phyloP scores from a whole-genome alignment of 2,797 vertebrate species.

The Pteronotus mesoamericanus region DNA sequence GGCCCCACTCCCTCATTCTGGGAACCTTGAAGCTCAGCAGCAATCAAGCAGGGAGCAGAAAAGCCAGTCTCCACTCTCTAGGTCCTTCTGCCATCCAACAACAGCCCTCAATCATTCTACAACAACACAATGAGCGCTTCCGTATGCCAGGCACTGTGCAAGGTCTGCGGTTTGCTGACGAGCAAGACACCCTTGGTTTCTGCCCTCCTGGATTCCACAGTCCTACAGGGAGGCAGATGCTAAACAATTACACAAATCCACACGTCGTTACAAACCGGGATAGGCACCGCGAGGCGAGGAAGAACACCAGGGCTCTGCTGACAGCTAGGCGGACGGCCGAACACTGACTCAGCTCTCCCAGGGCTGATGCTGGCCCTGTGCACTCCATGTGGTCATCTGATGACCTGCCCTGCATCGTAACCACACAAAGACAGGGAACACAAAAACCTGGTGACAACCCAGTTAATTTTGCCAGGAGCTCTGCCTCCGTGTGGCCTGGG shows the following conservation, averaged over 20 bases:
- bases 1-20: not conserved
- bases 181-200: not conserved
- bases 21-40: not conserved
- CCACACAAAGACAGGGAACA: not conserved
- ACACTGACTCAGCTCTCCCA: not conserved
- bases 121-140: not conserved
- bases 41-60: not conserved
- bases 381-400: not conserved
- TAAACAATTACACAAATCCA: no score
- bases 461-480: not conserved
- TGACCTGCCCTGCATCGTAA: fast-evolving
- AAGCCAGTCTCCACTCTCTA: not conserved
- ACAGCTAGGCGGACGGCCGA: fast-evolving
- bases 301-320: not conserved
- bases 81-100: not conserved
- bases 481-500: not conserved
- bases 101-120: not conserved
- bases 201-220: not conserved
- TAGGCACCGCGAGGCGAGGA: fast-evolving
- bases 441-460: not conserved
- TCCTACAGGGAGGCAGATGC: not conserved
- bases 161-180: not conserved
- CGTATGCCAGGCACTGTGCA: fast-evolving
- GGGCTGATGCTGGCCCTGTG: fast-evolving
- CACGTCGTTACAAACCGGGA: not conserved